phyloP scores from a whole-genome alignment of 2,113 vertebrate genomes.

The Platysteira castanea region DNA sequence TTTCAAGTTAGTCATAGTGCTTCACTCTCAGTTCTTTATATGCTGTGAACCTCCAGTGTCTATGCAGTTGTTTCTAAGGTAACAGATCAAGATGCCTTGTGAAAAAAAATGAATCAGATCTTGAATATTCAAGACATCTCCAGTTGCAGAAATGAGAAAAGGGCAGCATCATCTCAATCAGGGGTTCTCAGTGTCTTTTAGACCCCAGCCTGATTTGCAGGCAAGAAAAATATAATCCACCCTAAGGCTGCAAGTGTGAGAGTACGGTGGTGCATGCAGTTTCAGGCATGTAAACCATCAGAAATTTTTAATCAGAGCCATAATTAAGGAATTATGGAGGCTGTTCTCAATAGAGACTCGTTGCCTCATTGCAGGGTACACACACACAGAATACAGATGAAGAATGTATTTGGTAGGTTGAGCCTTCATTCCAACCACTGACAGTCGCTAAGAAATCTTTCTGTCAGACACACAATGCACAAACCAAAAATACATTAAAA shows the following conservation, averaged over 20 bases:
- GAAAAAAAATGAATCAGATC: constrained; percentile 53
- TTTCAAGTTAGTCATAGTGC: not conserved
- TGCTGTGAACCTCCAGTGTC: constrained; percentile 24
- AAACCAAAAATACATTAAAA: not conserved
- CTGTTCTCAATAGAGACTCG: not conserved
- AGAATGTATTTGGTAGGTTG: not conserved
- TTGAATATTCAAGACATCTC: constrained; percentile 63
- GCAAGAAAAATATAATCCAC: not conserved
- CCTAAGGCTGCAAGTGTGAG: not conserved
- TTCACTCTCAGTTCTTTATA: constrained; percentile 6
- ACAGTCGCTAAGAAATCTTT: not conserved
- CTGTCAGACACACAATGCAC: not conserved
- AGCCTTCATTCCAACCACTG: not conserved
- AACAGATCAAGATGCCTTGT: constrained; percentile 48
- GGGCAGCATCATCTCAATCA: not conserved
- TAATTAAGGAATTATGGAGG: constrained; percentile 35
- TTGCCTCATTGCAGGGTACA: not conserved
- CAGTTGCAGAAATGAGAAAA: constrained; percentile 28
- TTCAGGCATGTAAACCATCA: constrained; percentile 3
- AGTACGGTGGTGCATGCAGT: not conserved
- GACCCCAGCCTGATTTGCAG: not conserved
- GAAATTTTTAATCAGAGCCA: constrained; percentile 49
- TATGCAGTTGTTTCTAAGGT: constrained; percentile 68
- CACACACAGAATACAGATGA: constrained; percentile 29
- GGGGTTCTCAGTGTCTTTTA: not conserved